Percentiles rank a stretch among this genome's conserved stretches.
Conservation (phyloP, 2,888 invertebrate genomes). For the Hypolimnas misippus region DNA sequence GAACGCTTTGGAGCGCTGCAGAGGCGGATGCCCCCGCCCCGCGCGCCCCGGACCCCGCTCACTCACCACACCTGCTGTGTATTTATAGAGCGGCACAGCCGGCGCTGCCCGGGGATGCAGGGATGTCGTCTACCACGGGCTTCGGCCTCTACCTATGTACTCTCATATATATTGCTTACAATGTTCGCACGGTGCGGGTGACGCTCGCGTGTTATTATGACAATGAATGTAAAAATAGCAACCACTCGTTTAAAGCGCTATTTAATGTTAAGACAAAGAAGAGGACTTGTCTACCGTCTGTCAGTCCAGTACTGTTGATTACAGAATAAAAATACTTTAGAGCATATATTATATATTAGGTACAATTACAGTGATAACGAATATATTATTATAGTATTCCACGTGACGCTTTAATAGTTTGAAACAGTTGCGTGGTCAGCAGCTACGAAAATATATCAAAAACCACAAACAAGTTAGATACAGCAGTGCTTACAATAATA, state of each 20-base stretch:
- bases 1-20: constrained; percentile 80
- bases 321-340: not conserved
- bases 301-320: not conserved
- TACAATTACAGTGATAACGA: not conserved
- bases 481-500: no score
- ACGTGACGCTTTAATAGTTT: not conserved
- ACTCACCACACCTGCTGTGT: constrained; percentile 80
- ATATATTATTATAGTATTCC: not conserved
- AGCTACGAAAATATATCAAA: not conserved
- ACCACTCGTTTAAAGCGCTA: constrained; percentile 36
- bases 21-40: constrained; percentile 78
- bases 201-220: constrained; percentile 70
- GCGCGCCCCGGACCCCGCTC: constrained; percentile 62
- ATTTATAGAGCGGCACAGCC: constrained; percentile 79
- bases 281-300: not conserved
- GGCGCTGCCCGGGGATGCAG: constrained; percentile 76
- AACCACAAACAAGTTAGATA: not conserved
- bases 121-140: constrained; percentile 68
- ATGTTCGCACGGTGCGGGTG: constrained; percentile 58
- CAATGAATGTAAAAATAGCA: constrained; percentile 71
- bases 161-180: constrained; percentile 38
- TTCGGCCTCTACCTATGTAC: constrained; percentile 60
- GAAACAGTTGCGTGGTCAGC: not conserved
- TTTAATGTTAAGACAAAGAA: constrained; percentile 25
- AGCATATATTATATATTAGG: not conserved